These are phyloP conservation scores for Cyprinella venusta DNA, from an alignment of 2,797 vertebrate genomes.

Conservation along the genomic window DNA sequence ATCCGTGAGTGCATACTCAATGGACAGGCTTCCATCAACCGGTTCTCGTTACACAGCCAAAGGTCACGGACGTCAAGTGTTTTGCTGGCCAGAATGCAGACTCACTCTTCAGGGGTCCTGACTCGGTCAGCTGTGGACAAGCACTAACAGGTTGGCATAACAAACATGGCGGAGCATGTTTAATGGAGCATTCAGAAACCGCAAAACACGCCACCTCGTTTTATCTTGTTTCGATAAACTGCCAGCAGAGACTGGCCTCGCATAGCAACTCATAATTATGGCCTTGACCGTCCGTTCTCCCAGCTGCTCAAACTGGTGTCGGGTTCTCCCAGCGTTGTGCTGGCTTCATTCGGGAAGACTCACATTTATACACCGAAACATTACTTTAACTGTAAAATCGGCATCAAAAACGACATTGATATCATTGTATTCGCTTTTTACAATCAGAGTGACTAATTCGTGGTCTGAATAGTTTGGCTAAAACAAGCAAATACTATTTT, in stretches of 20 bases:
- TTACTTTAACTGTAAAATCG: not conserved
- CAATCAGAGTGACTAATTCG: not conserved
- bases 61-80: slow-evolving; percentile 1
- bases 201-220: not conserved
- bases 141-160: slow-evolving; percentile 21
- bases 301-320: not conserved
- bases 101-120: not conserved
- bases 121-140: not conserved
- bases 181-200: not conserved
- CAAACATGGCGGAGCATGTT: not conserved
- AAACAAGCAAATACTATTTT: not conserved
- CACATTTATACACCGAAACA: not conserved
- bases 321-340: not conserved
- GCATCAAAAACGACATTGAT: not conserved
- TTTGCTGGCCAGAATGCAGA: slow-evolving; percentile 17
- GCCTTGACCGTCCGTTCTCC: not conserved
- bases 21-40: not conserved
- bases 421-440: not conserved
- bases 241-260: not conserved
- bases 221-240: not conserved
- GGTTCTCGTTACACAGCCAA: not conserved
- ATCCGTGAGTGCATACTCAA: too few relatives aligned
- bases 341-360: not conserved
- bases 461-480: not conserved
- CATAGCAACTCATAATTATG: not conserved